Conservation (phyloP, 2,888 invertebrate species). For the Acanthosoma haemorrhoidale region DNA sequence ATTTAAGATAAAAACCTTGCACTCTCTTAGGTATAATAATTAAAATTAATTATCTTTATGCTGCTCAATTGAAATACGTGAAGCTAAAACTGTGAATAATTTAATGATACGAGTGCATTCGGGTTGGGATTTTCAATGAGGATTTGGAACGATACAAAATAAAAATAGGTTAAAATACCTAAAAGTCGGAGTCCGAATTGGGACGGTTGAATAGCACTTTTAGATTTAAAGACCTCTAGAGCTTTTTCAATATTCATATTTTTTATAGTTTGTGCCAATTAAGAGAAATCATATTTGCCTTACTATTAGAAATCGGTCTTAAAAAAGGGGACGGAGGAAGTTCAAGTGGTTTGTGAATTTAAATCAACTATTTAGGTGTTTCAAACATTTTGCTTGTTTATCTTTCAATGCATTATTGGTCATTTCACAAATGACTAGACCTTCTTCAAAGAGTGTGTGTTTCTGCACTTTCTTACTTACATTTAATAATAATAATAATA, state of each 20-base stretch:
- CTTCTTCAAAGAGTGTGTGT: slow-evolving; percentile 18
- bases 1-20: slow-evolving; percentile 15
- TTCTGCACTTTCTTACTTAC: slow-evolving; percentile 21
- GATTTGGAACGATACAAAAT: neutral
- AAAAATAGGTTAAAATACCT: slow-evolving; percentile 23
- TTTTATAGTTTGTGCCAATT: slow-evolving; percentile 36
- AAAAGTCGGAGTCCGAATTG: slow-evolving; percentile 28
- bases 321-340: slow-evolving; percentile 28
- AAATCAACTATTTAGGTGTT: neutral
- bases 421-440: no score
- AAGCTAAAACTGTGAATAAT: slow-evolving; percentile 39
- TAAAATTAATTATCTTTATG: slow-evolving; percentile 30
- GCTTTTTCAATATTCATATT: slow-evolving; percentile 16
- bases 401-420: slow-evolving; percentile 11
- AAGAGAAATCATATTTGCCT: slow-evolving; percentile 22
- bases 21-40: slow-evolving; percentile 21
- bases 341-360: slow-evolving; percentile 25
- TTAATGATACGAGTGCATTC: slow-evolving; percentile 16
- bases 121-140: slow-evolving; percentile 9
- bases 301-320: slow-evolving; percentile 16
- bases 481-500: neutral
- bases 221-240: slow-evolving; percentile 15
- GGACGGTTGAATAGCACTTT: slow-evolving; percentile 22
- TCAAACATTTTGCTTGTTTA: slow-evolving; percentile 16
- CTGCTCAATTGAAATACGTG: slow-evolving; percentile 37